Conservation (phyloP, 2,113 vertebrate genomes). For the Camelus bactrianus region DNA sequence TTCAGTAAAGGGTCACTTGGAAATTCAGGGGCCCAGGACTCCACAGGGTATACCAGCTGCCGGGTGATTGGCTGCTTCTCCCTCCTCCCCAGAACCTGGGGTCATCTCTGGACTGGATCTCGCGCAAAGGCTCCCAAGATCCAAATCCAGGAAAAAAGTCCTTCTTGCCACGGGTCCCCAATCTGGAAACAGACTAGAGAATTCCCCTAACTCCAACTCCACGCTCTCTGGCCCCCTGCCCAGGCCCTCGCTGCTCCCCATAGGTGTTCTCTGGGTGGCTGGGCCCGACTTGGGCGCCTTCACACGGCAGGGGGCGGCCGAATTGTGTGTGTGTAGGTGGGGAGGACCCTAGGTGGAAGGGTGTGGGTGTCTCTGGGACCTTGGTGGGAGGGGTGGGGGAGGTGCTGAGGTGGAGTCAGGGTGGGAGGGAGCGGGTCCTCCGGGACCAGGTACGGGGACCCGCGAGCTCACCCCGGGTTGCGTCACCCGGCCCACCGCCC, state of each 20-base stretch:
- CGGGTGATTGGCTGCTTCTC: not conserved
- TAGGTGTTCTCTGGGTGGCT: not conserved
- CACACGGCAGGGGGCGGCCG: not conserved
- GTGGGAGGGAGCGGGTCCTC: not conserved
- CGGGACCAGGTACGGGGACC: not conserved
- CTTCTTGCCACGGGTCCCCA: fast-evolving
- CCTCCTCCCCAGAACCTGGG: not conserved
- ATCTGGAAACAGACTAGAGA: not conserved
- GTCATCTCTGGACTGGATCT: not conserved
- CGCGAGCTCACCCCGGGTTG: not conserved
- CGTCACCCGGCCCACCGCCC: conserved; percentile 26
- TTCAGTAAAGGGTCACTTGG: not conserved
- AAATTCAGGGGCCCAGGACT: not conserved
- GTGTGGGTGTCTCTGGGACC: not conserved
- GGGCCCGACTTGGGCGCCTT: not conserved
- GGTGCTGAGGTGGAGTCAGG: too few relatives aligned
- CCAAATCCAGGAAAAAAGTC: not conserved
- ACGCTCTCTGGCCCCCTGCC: not conserved
- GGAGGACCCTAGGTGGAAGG: too few relatives aligned
- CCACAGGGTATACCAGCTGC: not conserved
- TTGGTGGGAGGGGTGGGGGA: too few relatives aligned
- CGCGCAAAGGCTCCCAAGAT: not conserved
- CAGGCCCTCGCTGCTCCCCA: not conserved
- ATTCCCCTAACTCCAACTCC: not conserved
- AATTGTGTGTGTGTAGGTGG: not conserved